A percentile compares a stretch with the other conserved stretches of the same genome.
These are phyloP conservation scores for Torymus auratus DNA, from an alignment of 2,888 invertebrate genomes.

Conservation along the genomic window DNA sequence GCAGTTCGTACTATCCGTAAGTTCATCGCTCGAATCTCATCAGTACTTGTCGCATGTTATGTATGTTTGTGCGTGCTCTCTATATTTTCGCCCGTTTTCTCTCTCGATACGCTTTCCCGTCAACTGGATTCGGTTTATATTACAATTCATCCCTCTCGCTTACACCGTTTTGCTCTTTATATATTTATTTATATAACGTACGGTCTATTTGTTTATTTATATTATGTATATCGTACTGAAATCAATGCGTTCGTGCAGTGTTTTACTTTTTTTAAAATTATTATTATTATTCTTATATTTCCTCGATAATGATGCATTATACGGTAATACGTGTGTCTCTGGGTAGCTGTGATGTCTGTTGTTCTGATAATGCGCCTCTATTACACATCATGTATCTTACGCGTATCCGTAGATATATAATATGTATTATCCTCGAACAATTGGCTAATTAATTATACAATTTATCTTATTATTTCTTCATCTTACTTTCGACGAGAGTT, in stretches of 20 bases:
- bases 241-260: conserved; percentile 20
- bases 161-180: too few relatives aligned
- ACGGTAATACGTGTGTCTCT: too few relatives aligned
- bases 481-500: conserved; percentile 34
- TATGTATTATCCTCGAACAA: conserved; percentile 32
- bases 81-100: not conserved
- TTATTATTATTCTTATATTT: too few relatives aligned
- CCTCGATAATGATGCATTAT: too few relatives aligned
- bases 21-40: conserved; percentile 18
- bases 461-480: conserved; percentile 4
- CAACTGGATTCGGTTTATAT: conserved; percentile 48
- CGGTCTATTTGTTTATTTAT: conserved; percentile 2
- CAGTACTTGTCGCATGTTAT: not conserved
- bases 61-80: not conserved
- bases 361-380: too few relatives aligned
- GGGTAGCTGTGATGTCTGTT: too few relatives aligned
- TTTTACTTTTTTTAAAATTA: not conserved
- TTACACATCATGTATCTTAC: too few relatives aligned
- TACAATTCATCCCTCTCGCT: conserved; percentile 31
- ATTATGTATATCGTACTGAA: conserved; percentile 16
- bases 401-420: not conserved
- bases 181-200: conserved; percentile 26
- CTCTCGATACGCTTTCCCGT: conserved; percentile 18
- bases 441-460: conserved; percentile 30
- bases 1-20: conserved; percentile 69